Evolutionary conservation across 2,113 vertebrate genomes (phyloP).

Genomic region (Mus musculus): DNA sequence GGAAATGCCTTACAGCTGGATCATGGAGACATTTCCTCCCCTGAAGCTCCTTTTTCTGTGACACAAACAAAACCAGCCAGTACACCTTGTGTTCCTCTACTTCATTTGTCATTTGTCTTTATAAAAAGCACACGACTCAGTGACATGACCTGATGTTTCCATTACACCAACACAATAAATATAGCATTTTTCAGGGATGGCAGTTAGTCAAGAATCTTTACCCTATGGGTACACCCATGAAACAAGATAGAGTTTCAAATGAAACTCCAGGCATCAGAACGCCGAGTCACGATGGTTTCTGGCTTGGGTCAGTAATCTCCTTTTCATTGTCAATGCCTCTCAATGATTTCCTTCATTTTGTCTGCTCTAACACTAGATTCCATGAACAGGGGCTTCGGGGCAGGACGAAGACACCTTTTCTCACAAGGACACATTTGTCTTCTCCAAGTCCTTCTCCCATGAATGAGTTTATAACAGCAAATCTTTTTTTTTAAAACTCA

Average conservation of each 20-base stretch:
- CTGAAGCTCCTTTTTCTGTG: too few relatives aligned
- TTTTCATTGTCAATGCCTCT: constrained; percentile 43
- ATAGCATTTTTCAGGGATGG: background rate
- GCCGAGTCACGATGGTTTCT: background rate
- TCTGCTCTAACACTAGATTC: background rate
- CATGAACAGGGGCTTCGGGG: background rate
- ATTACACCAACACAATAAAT: constrained; percentile 25
- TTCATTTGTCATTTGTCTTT: background rate
- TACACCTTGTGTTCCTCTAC: background rate
- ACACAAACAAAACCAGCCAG: too few relatives aligned
- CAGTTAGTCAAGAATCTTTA: background rate
- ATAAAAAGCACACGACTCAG: background rate
- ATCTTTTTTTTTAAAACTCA: background rate
- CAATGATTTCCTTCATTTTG: background rate
- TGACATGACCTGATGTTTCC: background rate
- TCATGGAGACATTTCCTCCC: too few relatives aligned
- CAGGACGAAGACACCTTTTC: fast-evolving
- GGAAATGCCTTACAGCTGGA: too few relatives aligned
- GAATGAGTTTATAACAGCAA: constrained; percentile 8
- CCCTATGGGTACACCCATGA: background rate
- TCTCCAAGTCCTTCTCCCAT: background rate
- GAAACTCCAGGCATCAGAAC: background rate
- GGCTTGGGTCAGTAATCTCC: background rate
- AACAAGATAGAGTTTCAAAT: background rate
- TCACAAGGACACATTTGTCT: background rate